phyloP scores from a whole-genome alignment of 1,140 invertebrate species.

The Hirudo medicinalis region DNA sequence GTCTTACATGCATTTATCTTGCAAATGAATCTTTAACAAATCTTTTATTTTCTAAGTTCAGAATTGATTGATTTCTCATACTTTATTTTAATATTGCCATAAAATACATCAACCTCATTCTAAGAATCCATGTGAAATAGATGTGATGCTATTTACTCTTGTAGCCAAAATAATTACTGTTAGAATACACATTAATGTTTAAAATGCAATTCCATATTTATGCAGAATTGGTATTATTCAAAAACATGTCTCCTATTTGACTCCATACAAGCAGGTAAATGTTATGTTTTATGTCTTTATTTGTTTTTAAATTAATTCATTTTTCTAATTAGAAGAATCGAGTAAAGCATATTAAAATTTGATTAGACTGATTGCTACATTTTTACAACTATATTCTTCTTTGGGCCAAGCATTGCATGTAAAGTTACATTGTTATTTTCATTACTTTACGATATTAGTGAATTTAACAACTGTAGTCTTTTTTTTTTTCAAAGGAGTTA shows the following conservation, averaged over 20 bases:
- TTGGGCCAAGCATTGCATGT: neutral
- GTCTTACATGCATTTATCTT: no score
- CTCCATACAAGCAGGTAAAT: constrained; percentile 8
- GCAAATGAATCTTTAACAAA: no score
- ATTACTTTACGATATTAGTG: neutral
- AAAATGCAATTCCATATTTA: neutral
- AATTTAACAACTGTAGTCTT: no score
- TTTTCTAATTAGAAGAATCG: neutral
- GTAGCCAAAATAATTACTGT: no score
- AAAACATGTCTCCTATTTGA: neutral
- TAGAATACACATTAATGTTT: no score
- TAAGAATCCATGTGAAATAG: no score
- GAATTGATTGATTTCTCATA: no score
- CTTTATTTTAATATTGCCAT: no score
- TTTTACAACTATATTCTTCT: neutral
- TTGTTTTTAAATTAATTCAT: neutral
- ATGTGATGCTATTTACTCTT: no score
- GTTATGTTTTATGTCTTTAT: neutral
- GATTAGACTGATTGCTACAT: neutral
- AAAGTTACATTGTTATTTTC: neutral
- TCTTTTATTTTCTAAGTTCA: no score
- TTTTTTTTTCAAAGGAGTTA: no score
- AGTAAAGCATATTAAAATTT: neutral
- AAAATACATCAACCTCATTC: no score
- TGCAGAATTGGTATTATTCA: constrained; percentile 5